These are phyloP conservation scores for Amphiura filiformis DNA, from an alignment of 35 echinoderm and acorn worm species.

Conservation along the genomic window DNA sequence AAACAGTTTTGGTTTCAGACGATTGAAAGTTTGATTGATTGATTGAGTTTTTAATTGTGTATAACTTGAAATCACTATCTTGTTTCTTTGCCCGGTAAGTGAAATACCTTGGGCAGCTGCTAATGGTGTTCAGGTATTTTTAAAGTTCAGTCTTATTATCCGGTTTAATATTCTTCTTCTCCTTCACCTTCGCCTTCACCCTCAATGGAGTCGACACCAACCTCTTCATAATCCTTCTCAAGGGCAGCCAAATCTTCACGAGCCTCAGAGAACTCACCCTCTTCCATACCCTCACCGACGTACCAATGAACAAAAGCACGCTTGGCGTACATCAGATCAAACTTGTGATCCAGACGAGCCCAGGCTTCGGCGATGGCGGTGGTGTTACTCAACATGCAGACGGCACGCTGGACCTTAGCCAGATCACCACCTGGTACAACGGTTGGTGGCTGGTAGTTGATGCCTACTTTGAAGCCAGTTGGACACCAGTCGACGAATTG, in stretches of 20 bases:
- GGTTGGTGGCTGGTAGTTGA: slow-evolving; percentile 96
- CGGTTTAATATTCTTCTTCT: too few relatives aligned
- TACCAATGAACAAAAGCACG: slow-evolving; percentile 94
- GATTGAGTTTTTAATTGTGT: too few relatives aligned
- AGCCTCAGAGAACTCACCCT: slow-evolving; percentile 92
- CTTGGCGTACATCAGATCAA: slow-evolving; percentile 97
- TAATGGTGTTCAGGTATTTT: too few relatives aligned
- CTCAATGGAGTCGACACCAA: slow-evolving; percentile 33
- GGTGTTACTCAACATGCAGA: slow-evolving; percentile 95
- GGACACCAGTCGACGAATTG: slow-evolving; percentile 99
- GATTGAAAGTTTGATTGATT: too few relatives aligned
- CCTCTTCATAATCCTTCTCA: slow-evolving; percentile 90
- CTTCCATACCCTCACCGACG: slow-evolving; percentile 93
- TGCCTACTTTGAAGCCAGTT: slow-evolving; percentile 91
- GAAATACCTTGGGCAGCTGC: too few relatives aligned
- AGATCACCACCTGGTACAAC: slow-evolving; percentile 90
- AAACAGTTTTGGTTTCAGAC: too few relatives aligned
- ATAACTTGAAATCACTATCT: too few relatives aligned
- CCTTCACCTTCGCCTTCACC: too few relatives aligned
- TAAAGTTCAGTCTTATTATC: too few relatives aligned
- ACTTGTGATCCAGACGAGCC: slow-evolving; percentile 96
- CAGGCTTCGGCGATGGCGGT: slow-evolving; percentile 91
- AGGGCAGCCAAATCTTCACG: slow-evolving; percentile 83
- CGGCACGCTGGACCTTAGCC: slow-evolving; percentile 91
- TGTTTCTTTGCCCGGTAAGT: too few relatives aligned